These are phyloP conservation scores for Ptyas mucosa DNA, from an alignment of 2,113 vertebrate genomes.

Conservation along the genomic window DNA sequence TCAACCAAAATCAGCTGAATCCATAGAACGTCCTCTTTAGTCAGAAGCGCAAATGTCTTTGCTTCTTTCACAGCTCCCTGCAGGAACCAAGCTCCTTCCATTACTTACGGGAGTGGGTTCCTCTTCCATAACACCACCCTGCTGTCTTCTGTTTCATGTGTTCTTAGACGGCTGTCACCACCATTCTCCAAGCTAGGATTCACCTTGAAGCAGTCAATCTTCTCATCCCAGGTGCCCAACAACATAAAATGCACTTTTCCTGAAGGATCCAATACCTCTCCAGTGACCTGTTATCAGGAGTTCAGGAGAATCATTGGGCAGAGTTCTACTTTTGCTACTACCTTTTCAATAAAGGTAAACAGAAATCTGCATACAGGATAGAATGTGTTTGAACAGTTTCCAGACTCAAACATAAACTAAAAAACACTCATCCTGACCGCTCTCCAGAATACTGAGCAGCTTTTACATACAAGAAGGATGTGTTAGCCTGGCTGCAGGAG, in stretches of 20 bases:
- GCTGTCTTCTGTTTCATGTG: conserved; percentile 80
- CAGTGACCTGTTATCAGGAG: conserved; percentile 79
- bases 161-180: conserved; percentile 78
- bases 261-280: conserved; percentile 85
- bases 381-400: neutral
- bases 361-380: neutral
- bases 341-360: neutral
- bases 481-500: too few species aligned
- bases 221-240: conserved; percentile 95
- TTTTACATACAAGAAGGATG: neutral
- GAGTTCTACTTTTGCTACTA: neutral
- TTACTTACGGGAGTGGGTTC: conserved; percentile 88
- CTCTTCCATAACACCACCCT: conserved; percentile 83
- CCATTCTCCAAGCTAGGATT: conserved; percentile 81
- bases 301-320: neutral
- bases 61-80: neutral
- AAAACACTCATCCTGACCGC: neutral
- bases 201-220: conserved; percentile 91
- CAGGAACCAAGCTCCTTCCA: neutral
- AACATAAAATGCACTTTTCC: conserved; percentile 90
- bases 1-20: neutral
- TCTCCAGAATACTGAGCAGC: neutral
- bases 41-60: neutral
- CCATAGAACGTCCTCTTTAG: neutral
- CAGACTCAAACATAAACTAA: neutral